phyloP scores from a whole-genome alignment of 1,140 invertebrate species.

The Mamestra configurata region DNA sequence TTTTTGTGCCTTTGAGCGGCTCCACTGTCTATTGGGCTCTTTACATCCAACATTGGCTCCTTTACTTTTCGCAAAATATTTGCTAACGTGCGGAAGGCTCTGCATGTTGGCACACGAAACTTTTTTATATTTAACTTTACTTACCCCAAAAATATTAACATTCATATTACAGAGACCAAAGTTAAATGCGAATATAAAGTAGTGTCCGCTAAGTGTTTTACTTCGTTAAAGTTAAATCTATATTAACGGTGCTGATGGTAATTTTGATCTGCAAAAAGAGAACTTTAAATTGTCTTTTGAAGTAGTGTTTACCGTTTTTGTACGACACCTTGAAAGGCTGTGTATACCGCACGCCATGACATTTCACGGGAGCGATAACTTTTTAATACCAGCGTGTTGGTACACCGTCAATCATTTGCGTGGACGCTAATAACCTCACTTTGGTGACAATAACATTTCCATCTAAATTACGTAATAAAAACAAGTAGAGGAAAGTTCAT shows the following conservation, averaged over 20 bases:
- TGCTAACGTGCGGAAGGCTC: conserved; percentile 10
- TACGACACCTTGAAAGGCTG: neutral
- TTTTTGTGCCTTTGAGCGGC: conserved; percentile 69
- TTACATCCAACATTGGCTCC: conserved; percentile 56
- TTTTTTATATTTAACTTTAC: conserved; percentile 23
- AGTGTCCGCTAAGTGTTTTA: conserved; percentile 19
- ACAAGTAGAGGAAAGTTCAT: conserved; percentile 66
- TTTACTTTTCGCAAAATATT: conserved; percentile 45
- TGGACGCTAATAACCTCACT: conserved; percentile 62
- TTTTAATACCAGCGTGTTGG: conserved; percentile 43
- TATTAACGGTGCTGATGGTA: conserved; percentile 14
- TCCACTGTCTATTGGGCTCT: conserved; percentile 56
- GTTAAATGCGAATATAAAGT: conserved; percentile 29
- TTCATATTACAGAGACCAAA: conserved; percentile 22
- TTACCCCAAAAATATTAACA: conserved; percentile 25
- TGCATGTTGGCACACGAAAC: conserved; percentile 2
- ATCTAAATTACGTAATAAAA: conserved; percentile 65
- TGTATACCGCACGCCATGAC: neutral
- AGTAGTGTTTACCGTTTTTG: conserved; percentile 9
- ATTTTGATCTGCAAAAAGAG: conserved; percentile 11
- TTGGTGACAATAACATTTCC: conserved; percentile 62
- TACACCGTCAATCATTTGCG: conserved; percentile 57
- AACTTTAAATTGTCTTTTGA: conserved; percentile 27
- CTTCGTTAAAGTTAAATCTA: conserved; percentile 35
- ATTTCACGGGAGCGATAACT: conserved; percentile 6